These are phyloP conservation scores for Cavia porcellus DNA, from an alignment of 2,113 vertebrate genomes.

Conservation along the genomic window DNA sequence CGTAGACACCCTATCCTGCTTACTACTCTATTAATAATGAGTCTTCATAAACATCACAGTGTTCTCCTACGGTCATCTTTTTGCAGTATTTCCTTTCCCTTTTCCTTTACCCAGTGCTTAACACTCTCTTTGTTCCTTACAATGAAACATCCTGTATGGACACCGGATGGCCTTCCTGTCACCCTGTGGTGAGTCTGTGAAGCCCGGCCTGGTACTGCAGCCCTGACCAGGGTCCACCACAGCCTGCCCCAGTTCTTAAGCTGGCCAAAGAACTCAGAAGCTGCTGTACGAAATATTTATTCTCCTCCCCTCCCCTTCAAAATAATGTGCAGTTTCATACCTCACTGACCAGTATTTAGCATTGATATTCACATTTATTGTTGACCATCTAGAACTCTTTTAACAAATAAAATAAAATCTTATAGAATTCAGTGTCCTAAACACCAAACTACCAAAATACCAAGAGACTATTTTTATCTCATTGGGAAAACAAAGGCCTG, in stretches of 20 bases:
- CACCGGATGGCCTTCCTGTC: background rate
- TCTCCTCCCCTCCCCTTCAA: background rate
- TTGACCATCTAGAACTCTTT: conserved; percentile 39
- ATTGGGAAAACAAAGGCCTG: background rate
- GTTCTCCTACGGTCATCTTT: background rate
- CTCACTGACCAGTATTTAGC: conserved; percentile 67
- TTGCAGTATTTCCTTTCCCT: background rate
- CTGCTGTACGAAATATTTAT: conserved; percentile 30
- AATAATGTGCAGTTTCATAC: conserved; percentile 63
- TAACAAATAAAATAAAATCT: conserved; percentile 70
- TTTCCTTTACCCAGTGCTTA: conserved; percentile 11
- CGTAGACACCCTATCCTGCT: background rate
- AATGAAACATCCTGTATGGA: conserved; percentile 18
- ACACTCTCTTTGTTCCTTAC: conserved; percentile 13
- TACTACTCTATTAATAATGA: background rate
- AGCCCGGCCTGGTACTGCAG: conserved; percentile 62
- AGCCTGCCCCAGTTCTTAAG: conserved; percentile 69
- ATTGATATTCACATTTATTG: conserved; percentile 64
- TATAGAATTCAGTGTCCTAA: conserved; percentile 51
- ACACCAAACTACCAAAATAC: conserved; percentile 77
- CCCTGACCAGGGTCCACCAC: conserved; percentile 62
- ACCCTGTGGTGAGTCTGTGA: conserved; percentile 57
- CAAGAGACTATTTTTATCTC: conserved; percentile 81
- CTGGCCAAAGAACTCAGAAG: conserved; percentile 62
- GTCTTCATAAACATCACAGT: background rate